phyloP scores from a whole-genome alignment of 2,888 invertebrate species.

The Anoncus sp. region DNA sequence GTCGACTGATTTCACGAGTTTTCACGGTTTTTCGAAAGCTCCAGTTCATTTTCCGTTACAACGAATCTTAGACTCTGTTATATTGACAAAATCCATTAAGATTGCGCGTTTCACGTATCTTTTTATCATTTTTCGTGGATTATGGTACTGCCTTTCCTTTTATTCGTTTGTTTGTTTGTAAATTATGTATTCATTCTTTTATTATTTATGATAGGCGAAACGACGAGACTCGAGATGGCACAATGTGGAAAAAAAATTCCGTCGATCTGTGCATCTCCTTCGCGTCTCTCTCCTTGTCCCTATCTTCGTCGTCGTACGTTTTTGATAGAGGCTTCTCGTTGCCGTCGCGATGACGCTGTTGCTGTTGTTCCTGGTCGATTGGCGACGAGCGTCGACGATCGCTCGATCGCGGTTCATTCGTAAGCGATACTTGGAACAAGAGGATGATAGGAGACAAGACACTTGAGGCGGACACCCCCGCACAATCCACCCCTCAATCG shows the following conservation, averaged over 20 bases:
- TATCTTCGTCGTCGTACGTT: conserved; percentile 20
- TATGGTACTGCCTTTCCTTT: not conserved
- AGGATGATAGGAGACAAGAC: conserved; percentile 80
- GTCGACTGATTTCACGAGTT: conserved; percentile 12
- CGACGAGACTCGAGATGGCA: not conserved
- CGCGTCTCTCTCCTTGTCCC: conserved; percentile 14
- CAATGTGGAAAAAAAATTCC: conserved; percentile 11
- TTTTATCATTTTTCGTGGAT: conserved; percentile 13
- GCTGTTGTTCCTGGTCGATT: conserved; percentile 65
- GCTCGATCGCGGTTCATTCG: conserved; percentile 80
- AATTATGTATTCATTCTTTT: conserved; percentile 2
- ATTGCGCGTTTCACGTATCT: not conserved
- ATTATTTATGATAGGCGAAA: conserved; percentile 14
- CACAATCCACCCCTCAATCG: conserved; percentile 63
- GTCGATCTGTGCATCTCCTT: conserved; percentile 31
- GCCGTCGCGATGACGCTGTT: conserved; percentile 58
- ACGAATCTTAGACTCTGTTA: conserved; percentile 3
- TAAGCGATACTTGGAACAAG: conserved; percentile 79
- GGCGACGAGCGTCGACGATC: conserved; percentile 76
- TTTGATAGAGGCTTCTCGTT: conserved; percentile 33
- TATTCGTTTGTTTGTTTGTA: not conserved
- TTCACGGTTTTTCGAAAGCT: conserved; percentile 39
- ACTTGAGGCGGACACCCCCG: conserved; percentile 76
- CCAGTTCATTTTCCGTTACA: conserved; percentile 33
- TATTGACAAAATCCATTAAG: not conserved